Conservation (phyloP, 1,140 invertebrate species). For the Oscheius sp. region DNA sequence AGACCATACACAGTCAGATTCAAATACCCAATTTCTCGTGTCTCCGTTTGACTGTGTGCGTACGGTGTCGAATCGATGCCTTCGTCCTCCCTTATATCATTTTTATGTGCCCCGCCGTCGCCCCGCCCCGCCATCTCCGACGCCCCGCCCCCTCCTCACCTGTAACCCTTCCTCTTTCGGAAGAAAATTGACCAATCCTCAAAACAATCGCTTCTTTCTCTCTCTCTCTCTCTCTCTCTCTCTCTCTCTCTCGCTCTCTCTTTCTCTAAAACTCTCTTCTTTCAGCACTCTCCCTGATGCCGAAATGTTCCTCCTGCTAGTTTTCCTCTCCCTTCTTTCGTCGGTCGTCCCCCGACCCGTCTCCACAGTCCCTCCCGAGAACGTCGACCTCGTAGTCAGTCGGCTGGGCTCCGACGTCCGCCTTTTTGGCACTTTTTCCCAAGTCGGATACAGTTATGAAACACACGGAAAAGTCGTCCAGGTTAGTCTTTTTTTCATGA, state of each 20-base stretch:
- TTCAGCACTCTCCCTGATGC: not conserved
- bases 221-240: not conserved
- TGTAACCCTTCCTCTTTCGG: no score
- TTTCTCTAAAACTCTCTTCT: not conserved
- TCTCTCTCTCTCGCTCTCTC: not conserved
- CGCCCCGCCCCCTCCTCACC: not conserved
- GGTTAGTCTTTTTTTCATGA: constrained; percentile 1
- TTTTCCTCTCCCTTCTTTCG: not conserved
- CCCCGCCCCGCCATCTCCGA: not conserved
- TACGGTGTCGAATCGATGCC: no score
- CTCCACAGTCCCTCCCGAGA: not conserved
- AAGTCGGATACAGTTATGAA: constrained; percentile 32
- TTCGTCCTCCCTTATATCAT: constrained; percentile 9
- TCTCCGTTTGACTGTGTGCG: no score
- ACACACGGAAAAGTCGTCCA: constrained; percentile 28
- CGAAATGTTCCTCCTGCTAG: not conserved
- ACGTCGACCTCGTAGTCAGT: constrained; percentile 1
- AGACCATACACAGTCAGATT: no score
- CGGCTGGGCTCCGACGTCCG: not conserved
- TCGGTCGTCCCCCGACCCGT: not conserved
- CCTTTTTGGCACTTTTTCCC: constrained; percentile 21
- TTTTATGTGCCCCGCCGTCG: constrained; percentile 8
- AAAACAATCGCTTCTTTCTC: no score
- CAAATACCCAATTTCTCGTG: no score
- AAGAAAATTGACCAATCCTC: no score